Base-by-base conservation (phyloP, 2,797 vertebrate species). In the Sandelia bainsii region DNA sequence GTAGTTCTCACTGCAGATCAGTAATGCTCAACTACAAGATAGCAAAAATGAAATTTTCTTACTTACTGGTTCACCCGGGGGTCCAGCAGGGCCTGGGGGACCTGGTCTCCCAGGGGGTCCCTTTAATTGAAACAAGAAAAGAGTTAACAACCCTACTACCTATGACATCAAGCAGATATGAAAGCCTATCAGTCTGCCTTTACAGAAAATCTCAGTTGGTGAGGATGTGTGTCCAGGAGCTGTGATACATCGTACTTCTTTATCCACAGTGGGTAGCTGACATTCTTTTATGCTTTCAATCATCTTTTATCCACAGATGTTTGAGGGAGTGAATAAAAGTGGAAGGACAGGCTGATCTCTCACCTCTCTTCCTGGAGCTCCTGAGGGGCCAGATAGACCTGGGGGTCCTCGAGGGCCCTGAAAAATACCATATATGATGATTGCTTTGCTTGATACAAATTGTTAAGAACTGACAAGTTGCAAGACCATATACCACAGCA, bases 41-140 rank as follows among this genome's bases (percentile, higher is more conserved):
- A 75, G 62, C 37, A 71, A 54, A 74, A 59, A 69, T n/a, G 3
- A 32, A 25, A 79, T 67, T 45, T 73, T 67, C 19, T 66, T 76
- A 97, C 97, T 8, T 95, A 99, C 98, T 79, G 95, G 96, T 92
- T 98, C 97, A 90, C 98, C 98, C 79, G 97, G 97, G 72, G 97
- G 97, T 76, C 98, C 98, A 39, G 96, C 95, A 10, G 94, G 93
- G 64, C 98, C 98, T 61, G 96, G 96, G 59, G 92, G 95, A 70
- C 98, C 98, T 74, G 96, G 95, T 83, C 89, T 96, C 72, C 98
- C 98, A 57, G 97, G 96, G 80, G 93, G 75, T 58, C 98, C 98
- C 98, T 99, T 91, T 73, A 94, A 96, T 86, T 71, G 74, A 91
- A 72, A 88, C 80, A 90, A 89, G 67, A 82, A 60, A 72, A 40